Conservation (phyloP, 2,888 invertebrate genomes). For the Yponomeuta cagnagella region DNA sequence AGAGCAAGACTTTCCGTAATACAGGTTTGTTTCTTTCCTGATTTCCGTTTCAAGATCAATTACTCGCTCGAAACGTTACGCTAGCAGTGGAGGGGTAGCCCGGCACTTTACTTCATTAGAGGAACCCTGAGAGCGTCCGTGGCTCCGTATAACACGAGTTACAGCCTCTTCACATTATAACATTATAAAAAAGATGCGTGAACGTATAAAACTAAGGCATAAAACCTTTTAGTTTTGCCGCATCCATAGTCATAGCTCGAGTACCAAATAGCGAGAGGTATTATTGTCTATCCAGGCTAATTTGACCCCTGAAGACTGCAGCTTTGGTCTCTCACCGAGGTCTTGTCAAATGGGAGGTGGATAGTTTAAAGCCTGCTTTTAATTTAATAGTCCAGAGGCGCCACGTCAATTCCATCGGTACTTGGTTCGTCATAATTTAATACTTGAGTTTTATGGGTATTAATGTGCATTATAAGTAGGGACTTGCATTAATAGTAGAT, state of each 20-base stretch:
- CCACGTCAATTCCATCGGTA: slow-evolving; percentile 23
- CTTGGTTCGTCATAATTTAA: slow-evolving; percentile 10
- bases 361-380: slow-evolving; percentile 34
- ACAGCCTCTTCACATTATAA: slow-evolving; percentile 10
- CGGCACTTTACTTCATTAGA: neutral
- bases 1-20: too few species aligned
- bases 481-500: too few species aligned
- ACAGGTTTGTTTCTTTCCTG: too few species aligned
- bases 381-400: slow-evolving; percentile 32
- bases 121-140: neutral
- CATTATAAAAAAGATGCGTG: slow-evolving; percentile 26
- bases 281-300: slow-evolving; percentile 26
- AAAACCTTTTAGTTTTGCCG: slow-evolving; percentile 40
- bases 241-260: slow-evolving; percentile 31
- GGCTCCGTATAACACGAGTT: neutral
- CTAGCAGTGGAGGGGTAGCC: neutral
- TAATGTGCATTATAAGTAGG: neutral
- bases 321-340: slow-evolving; percentile 16
- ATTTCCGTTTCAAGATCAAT: neutral
- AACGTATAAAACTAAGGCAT: slow-evolving; percentile 34
- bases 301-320: slow-evolving; percentile 21
- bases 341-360: slow-evolving; percentile 22
- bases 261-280: slow-evolving; percentile 35
- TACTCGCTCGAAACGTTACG: neutral
- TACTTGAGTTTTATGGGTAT: slow-evolving; percentile 18